A percentile compares a stretch with the other conserved stretches of the same genome.
Conservation (phyloP, 1,140 invertebrate genomes). For the Bombyx mandarina region DNA sequence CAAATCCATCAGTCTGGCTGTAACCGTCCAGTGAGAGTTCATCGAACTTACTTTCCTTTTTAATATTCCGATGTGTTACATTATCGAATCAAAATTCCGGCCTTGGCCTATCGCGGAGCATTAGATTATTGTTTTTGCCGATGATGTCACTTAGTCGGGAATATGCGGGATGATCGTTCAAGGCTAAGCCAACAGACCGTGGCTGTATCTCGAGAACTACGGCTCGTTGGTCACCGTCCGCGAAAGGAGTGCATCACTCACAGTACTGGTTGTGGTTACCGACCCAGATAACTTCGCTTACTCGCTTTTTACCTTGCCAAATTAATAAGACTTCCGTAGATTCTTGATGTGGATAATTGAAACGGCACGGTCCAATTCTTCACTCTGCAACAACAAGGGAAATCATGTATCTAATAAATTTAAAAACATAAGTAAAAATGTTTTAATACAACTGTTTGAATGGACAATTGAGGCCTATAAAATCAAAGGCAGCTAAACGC, state of each 20-base stretch:
- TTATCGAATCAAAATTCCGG: slow-evolving; percentile 38
- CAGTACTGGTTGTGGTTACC: slow-evolving; percentile 22
- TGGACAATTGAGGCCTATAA: no score
- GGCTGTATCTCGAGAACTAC: slow-evolving; percentile 39
- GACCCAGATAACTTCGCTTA: slow-evolving; percentile 47
- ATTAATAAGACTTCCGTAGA: slow-evolving; percentile 23
- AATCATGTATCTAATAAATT: no score
- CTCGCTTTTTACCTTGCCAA: slow-evolving; percentile 36
- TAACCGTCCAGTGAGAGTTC: slow-evolving; percentile 41
- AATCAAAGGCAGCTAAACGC: no score
- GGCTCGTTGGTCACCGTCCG: slow-evolving; percentile 43
- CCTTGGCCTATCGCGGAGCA: slow-evolving; percentile 36
- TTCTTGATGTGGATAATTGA: not conserved
- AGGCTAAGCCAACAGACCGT: slow-evolving; percentile 58
- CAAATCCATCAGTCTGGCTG: slow-evolving; percentile 38
- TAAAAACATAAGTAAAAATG: no score
- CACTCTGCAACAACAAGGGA: no score
- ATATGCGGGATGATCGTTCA: slow-evolving; percentile 44
- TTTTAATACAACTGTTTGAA: no score
- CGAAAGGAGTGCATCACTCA: slow-evolving; percentile 40
- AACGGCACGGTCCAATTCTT: no score
- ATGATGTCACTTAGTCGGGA: slow-evolving; percentile 54
- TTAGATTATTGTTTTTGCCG: slow-evolving; percentile 23
- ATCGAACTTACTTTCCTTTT: slow-evolving; percentile 59
- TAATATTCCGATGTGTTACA: slow-evolving; percentile 39